Percentiles rank a stretch among this genome's conserved stretches.
These are phyloP conservation scores for Lasioglossum pauxillum DNA, from an alignment of 2,888 invertebrate species.

Conservation along the genomic window DNA sequence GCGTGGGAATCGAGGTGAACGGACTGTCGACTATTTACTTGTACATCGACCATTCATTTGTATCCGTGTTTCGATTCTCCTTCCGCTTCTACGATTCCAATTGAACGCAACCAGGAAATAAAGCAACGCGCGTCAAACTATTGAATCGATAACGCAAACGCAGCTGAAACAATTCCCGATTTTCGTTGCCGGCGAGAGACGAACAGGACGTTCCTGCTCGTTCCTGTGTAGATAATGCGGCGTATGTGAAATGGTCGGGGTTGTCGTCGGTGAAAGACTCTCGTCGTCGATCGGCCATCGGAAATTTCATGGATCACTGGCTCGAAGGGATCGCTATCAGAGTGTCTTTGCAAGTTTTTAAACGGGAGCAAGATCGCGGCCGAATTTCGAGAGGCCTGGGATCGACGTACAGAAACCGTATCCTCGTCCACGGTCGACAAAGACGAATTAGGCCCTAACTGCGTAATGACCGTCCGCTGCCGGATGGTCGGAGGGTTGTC, in stretches of 20 bases:
- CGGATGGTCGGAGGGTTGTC: slow-evolving; percentile 18
- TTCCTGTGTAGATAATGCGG: neutral
- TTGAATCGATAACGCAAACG: neutral
- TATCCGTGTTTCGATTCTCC: neutral
- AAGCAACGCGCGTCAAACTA: neutral
- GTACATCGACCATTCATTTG: neutral
- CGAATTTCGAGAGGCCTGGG: neutral
- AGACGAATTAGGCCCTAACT: slow-evolving; percentile 66
- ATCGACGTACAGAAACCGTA: neutral
- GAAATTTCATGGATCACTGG: slow-evolving; percentile 11
- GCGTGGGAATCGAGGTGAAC: neutral
- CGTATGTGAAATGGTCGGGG: neutral
- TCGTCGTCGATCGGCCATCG: neutral
- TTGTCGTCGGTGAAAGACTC: neutral
- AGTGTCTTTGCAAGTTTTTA: neutral
- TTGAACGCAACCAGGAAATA: neutral
- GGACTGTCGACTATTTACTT: neutral
- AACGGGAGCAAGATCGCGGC: neutral
- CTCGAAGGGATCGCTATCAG: neutral
- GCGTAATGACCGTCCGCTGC: slow-evolving; percentile 55
- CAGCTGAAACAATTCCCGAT: neutral
- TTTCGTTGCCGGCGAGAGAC: neutral
- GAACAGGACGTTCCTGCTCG: neutral
- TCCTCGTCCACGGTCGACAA: neutral
- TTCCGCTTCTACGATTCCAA: neutral